Base-by-base conservation (phyloP, 2,113 vertebrate species). In the Desmodus rotundus region DNA sequence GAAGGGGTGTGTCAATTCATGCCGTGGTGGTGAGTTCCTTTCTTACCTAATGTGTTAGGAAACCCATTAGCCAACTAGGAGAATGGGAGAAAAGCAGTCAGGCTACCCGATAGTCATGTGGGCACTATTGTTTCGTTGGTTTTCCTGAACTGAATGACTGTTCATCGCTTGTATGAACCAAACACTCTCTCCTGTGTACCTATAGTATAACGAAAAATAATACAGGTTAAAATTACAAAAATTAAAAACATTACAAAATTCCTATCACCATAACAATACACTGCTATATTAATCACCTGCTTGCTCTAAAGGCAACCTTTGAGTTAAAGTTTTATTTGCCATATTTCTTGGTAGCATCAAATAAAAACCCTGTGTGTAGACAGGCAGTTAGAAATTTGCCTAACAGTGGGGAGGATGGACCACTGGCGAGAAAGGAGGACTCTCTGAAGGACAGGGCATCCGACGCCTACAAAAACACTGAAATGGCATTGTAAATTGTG, bases 401-500 rank as follows among this genome's bases (percentile, higher is more conserved):
- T 67, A 68, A 38, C 3, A 26, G 3, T 41, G 17, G 17, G 24
- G 17, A 47, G 78, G 70, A 87, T 22, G 1, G 52, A 26, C 26
- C 43, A 31, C 63, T 95, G 78, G 89, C 4, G 14, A 81, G 38
- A 70, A 87, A 54, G 11, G 52, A 73, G 89, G 81, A 93, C 96
- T 91, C 33, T 43, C 86, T 65, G 26, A 16, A 95, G 41, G 80
- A 41, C 4, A 50, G 61, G 24, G 24, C 80, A 76, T 36, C 3
- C 63, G 65, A 58, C 3, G 3, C 10, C 52, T 86, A 45, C 45
- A 78, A 92, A 89, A 92, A 87, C 10, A 95, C 85, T 77, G 72
- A 96, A 92, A 70, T 70, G 70, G 41, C 83, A 63, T 47, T 74
- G 4, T 68, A 56, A 97, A 80, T 94, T 95, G 1, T 83, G 95